Base-by-base conservation (phyloP, 2,888 invertebrate species). In the Uropetala carovei region DNA sequence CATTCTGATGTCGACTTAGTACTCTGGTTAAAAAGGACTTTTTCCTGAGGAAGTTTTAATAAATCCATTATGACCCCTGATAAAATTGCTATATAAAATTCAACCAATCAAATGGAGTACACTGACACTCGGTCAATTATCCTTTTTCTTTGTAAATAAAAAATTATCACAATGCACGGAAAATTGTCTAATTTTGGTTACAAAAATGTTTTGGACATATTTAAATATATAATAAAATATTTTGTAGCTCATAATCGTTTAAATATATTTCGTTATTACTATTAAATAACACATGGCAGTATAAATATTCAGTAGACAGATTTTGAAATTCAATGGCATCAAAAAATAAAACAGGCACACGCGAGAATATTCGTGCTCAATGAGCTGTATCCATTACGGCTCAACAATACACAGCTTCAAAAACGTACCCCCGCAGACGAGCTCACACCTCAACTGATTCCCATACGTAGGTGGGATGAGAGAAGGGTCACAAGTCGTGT, bases 321-420 rank as follows among this genome's bases (percentile, higher is more conserved):
- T 68, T 89, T n/a, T 89, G 64, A 64, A 89, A 89, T 89, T 89
- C n/a, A 10, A 89, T 89, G 89, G 89, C 89, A 89, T 64, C 89
- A 83, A 56, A n/a, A 83, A n/a, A 83, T 14, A 43, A 18, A 89
- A 89, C 43, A 89, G 89, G 89, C 89, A 89, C 64, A 43, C 5
- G 30, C 22, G 56, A n/a, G n/a, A 43, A 83, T 14, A 83, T 4
- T 18, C 56, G 18, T 57, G 14, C n/a, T 64, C n/a, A 27, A 43
- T 18, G 43, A 43, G n/a, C 27, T 43, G 16, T 30, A 60, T 60
- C 75, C 43, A 43, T 22, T 22, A 27, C 27, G n/a, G 0, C 27
- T 27, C 14, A 22, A 43, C 1, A 75, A 75, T 27, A 75, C 27
- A 22, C 27, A 10, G 27, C 22, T 27, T 4, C 27, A 27, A 75